phyloP scores from a whole-genome alignment of 2,888 invertebrate species.

The Stegana nigrithorax region DNA sequence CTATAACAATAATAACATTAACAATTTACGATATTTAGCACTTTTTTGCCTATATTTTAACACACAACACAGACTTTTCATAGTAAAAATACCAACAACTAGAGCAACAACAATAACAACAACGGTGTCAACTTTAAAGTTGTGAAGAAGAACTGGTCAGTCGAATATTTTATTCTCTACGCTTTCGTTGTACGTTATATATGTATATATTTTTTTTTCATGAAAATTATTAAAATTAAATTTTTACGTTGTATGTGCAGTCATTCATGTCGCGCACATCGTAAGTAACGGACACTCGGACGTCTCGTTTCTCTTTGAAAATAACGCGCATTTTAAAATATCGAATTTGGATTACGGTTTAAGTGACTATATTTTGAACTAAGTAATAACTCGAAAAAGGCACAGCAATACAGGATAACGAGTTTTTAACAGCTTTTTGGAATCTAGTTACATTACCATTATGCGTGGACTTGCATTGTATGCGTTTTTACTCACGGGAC shows the following conservation, averaged over 20 bases:
- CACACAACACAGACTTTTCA: conserved; percentile 35
- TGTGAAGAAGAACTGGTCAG: conserved; percentile 3
- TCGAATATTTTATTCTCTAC: too few relatives aligned
- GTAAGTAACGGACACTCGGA: conserved; percentile 43
- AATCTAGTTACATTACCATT: conserved; percentile 32
- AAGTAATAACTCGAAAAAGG: too few relatives aligned
- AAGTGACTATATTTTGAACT: conserved; percentile 28
- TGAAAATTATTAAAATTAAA: conserved; percentile 57
- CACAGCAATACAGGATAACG: conserved; percentile 16
- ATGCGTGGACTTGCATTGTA: conserved; percentile 42
- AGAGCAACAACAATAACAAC: conserved; percentile 16
- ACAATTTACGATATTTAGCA: too few relatives aligned
- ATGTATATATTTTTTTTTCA: conserved; percentile 24
- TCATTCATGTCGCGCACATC: conserved; percentile 51
- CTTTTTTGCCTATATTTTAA: conserved; percentile 52
- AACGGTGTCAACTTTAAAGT: conserved; percentile 24
- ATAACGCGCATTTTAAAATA: conserved; percentile 33
- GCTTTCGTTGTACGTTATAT: too few relatives aligned
- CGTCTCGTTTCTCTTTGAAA: conserved; percentile 23
- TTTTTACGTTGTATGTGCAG: conserved; percentile 38
- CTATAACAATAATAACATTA: conserved; percentile 9
- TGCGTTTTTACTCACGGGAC: conserved; percentile 46
- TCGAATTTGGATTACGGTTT: conserved; percentile 32
- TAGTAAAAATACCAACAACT: too few relatives aligned
- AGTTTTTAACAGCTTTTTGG: too few relatives aligned